Evolutionary conservation across 1,140 invertebrate genomes (phyloP).

Genomic region (Kradibia gibbosae): DNA sequence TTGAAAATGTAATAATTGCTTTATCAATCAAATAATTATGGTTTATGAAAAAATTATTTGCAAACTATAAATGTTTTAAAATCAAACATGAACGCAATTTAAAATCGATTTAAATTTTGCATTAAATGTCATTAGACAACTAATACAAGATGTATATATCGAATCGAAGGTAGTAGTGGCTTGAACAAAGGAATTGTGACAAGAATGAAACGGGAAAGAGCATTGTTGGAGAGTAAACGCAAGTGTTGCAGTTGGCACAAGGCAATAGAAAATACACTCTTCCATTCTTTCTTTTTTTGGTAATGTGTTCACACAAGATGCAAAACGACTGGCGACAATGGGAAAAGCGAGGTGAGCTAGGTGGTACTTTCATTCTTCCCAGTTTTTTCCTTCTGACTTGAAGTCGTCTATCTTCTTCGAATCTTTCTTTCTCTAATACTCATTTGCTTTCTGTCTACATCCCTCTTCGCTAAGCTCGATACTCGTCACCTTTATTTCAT

Average conservation of each 20-base stretch:
- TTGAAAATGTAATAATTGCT: too few relatives aligned
- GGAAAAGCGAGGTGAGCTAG: background rate
- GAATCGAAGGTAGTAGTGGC: background rate
- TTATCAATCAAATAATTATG: too few relatives aligned
- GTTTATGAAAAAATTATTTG: too few relatives aligned
- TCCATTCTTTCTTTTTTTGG: background rate
- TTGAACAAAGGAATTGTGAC: background rate
- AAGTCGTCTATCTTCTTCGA: background rate
- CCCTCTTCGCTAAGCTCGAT: background rate
- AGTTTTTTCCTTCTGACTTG: background rate
- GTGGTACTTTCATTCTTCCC: background rate
- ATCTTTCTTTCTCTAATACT: background rate
- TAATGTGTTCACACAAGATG: slow-evolving; percentile 25
- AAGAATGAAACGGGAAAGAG: background rate
- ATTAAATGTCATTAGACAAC: too few relatives aligned
- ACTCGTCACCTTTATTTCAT: slow-evolving; percentile 1
- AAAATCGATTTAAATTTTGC: too few relatives aligned
- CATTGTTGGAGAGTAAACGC: background rate
- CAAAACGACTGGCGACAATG: background rate
- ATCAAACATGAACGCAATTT: too few relatives aligned
- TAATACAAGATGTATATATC: too few relatives aligned
- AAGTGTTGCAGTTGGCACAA: slow-evolving; percentile 20
- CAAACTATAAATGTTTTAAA: too few relatives aligned
- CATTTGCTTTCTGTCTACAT: background rate
- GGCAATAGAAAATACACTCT: slow-evolving; percentile 13